These are phyloP conservation scores for Parus major DNA, from an alignment of 2,113 vertebrate species.

Conservation along the genomic window DNA sequence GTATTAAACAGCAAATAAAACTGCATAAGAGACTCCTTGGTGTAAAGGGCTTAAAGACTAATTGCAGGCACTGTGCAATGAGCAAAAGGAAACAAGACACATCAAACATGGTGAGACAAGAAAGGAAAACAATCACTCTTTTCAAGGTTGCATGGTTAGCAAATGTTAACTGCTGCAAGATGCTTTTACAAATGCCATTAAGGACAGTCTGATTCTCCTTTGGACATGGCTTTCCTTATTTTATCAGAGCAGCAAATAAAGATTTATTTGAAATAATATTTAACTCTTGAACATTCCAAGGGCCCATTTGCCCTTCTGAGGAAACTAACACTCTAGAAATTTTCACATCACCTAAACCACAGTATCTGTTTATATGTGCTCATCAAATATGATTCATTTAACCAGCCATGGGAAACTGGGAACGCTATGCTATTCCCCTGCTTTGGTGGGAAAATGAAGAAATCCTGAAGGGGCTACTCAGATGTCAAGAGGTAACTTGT, in stretches of 20 bases:
- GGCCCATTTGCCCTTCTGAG: background rate
- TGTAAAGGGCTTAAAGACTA: conserved; percentile 5
- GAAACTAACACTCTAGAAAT: background rate
- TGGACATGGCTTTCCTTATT: background rate
- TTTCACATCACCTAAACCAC: background rate
- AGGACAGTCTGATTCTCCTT: background rate
- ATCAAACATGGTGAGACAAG: background rate
- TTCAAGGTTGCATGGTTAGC: background rate
- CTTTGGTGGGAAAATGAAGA: background rate
- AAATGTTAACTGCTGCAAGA: background rate
- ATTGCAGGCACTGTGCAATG: background rate
- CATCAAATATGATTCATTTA: background rate
- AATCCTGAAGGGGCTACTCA: background rate
- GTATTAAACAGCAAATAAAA: conserved; percentile 18
- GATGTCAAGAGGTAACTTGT: background rate
- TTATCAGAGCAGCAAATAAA: background rate
- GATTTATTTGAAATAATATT: background rate
- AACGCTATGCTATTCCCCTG: background rate
- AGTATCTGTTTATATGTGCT: background rate
- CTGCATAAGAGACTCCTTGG: background rate
- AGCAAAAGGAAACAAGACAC: background rate
- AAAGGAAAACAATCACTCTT: background rate
- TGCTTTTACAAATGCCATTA: background rate
- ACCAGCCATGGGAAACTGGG: background rate
- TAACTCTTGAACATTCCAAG: background rate